Conservation (phyloP, 2,888 invertebrate species). For the Noctua janthina region DNA sequence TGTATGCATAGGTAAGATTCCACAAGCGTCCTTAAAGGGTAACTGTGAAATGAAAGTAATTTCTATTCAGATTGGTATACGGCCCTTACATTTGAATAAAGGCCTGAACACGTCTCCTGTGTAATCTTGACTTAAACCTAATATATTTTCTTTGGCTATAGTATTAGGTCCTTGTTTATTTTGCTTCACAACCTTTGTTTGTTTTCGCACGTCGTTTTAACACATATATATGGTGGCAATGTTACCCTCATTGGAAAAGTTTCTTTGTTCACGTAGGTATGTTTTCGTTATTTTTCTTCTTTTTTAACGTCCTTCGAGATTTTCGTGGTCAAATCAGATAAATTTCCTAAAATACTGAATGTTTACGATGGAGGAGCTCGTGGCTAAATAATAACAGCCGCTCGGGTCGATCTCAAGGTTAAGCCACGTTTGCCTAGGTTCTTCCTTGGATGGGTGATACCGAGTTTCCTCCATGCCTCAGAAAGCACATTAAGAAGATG, state of each 20-base stretch:
- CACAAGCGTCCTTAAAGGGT: slow-evolving; percentile 6
- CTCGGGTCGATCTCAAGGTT: too few species aligned
- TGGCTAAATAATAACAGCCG: not conserved
- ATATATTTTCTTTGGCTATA: slow-evolving; percentile 41
- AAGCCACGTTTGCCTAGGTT: too few species aligned
- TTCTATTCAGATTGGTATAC: slow-evolving; percentile 36
- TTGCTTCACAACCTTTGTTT: slow-evolving; percentile 6
- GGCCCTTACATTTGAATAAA: slow-evolving; percentile 31
- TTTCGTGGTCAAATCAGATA: not conserved
- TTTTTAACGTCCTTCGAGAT: not conserved
- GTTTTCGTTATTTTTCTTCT: not conserved
- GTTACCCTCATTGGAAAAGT: not conserved
- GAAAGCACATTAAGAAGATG: too few species aligned
- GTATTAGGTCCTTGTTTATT: slow-evolving; percentile 37
- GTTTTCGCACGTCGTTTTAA: slow-evolving; percentile 8
- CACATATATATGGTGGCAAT: not conserved
- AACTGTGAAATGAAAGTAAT: slow-evolving; percentile 37
- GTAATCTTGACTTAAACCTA: slow-evolving; percentile 23
- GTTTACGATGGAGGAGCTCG: not conserved
- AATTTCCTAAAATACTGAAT: not conserved
- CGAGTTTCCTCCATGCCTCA: too few species aligned
- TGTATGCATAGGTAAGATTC: not conserved
- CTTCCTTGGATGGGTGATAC: too few species aligned
- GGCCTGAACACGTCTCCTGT: slow-evolving; percentile 18
- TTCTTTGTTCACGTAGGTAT: not conserved